Evolutionary conservation across 2,113 vertebrate species (phyloP).

Genomic region (Arenaria interpres): DNA sequence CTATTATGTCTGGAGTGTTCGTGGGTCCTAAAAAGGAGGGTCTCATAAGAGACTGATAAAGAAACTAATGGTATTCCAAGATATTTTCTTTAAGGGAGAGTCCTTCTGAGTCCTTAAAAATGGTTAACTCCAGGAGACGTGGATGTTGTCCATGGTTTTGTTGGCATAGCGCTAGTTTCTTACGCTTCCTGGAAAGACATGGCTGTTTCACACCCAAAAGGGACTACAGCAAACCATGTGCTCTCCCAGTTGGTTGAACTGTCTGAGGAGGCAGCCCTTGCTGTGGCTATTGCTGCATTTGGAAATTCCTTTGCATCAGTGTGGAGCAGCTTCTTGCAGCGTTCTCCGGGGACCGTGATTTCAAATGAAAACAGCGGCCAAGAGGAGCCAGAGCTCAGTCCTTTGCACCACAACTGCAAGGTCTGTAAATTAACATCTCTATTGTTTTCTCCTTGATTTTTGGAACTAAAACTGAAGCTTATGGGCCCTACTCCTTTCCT

Average conservation of each 20-base stretch:
- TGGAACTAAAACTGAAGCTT: neutral
- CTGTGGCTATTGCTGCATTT: neutral
- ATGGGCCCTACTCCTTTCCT: neutral
- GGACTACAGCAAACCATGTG: conserved; percentile 14
- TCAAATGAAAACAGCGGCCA: neutral
- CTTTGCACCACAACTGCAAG: neutral
- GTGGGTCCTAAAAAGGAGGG: neutral
- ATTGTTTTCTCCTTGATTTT: conserved; percentile 12
- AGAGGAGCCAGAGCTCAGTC: neutral
- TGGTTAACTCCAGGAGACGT: neutral
- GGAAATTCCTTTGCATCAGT: neutral
- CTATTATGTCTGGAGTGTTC: neutral
- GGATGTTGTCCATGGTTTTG: conserved; percentile 40
- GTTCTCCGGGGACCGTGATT: neutral
- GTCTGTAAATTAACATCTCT: neutral
- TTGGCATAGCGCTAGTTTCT: conserved; percentile 8
- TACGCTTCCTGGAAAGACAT: neutral
- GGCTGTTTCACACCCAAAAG: conserved; percentile 52
- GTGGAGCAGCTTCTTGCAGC: neutral
- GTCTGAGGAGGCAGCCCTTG: neutral
- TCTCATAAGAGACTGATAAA: neutral
- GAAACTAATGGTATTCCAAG: neutral
- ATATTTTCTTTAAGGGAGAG: neutral
- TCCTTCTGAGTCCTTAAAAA: neutral
- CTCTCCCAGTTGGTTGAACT: neutral